Base-by-base conservation (phyloP, 1,140 invertebrate species). In the Heterodera schachtii region DNA sequence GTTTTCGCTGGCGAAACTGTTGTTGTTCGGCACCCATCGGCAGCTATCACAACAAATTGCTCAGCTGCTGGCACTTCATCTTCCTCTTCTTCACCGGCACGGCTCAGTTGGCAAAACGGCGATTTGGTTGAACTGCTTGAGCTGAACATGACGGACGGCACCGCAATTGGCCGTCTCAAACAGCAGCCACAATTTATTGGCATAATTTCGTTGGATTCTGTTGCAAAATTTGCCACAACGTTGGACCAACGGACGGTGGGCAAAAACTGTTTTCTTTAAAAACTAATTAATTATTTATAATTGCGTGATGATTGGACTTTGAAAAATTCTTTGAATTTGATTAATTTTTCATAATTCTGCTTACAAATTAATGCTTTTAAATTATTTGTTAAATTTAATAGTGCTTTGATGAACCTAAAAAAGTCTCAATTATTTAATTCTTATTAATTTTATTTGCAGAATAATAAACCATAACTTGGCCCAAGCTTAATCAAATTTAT, bases 41-140 rank as follows among this genome's bases (percentile, higher is more conserved):
- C 49, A 11, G 49, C 49, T 31, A 1, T 31, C 31, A 31, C 31
- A 31, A 31, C 31, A 31, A 31, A 31, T 31, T 31, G 31, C 31
- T 31, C 31, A 31, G 31, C 31, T 31, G 31, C 31, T 31, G 31
- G 31, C 31, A 31, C 31, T 19, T 64, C 57, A n/a, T 64, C 57
- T 11, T 64, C 57, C 16, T 1, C 11, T 16, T 19, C 16, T 90
- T 90, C 6, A 80, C 78, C 83, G 86, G 19, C 88, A 90, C n/a
- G 81, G 86, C 16, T 74, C 77, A 13, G 74, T 9, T 90, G 90
- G 75, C 57, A 86, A 9, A 82, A 82, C 46, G 87, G 86, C 57
- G 85, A 88, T 47, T 81, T 90, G 13, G 82, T 91, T 66, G 90
- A 91, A 21, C 79, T 91, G 16, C 70, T 91, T 3, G 79, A 84